These are phyloP conservation scores for Clitarchus hookeri DNA, from an alignment of 2,888 invertebrate species.

Conservation along the genomic window DNA sequence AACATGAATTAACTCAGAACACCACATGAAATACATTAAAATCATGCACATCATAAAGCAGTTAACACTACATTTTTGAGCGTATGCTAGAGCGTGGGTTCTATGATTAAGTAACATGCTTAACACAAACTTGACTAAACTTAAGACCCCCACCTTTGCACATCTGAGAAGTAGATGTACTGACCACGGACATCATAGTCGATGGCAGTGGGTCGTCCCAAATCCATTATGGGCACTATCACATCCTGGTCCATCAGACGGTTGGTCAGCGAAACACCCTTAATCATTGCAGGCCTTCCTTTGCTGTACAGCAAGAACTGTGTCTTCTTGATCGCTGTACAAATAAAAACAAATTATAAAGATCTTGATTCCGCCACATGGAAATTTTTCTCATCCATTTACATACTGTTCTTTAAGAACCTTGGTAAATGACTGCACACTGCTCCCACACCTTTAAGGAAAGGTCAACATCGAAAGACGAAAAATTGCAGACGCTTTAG, in stretches of 20 bases:
- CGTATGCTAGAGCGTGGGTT: too few relatives aligned
- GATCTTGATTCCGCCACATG: too few relatives aligned
- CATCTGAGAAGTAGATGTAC: conserved; percentile 69
- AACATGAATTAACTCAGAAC: background rate
- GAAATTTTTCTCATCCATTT: too few relatives aligned
- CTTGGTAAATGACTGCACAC: too few relatives aligned
- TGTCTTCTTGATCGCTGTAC: conserved; percentile 61
- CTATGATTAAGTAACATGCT: background rate
- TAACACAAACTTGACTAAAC: conserved; percentile 5
- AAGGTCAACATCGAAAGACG: too few relatives aligned
- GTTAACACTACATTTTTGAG: too few relatives aligned
- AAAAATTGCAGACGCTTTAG: too few relatives aligned
- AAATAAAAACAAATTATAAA: background rate
- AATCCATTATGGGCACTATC: conserved; percentile 71
- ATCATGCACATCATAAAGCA: background rate
- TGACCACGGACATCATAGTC: conserved; percentile 68
- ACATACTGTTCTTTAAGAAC: too few relatives aligned
- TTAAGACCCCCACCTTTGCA: conserved; percentile 50
- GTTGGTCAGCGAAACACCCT: conserved; percentile 60
- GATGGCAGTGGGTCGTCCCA: conserved; percentile 67
- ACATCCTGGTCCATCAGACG: conserved; percentile 55
- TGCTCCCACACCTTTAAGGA: too few relatives aligned
- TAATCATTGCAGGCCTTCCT: conserved; percentile 71
- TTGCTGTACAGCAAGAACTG: conserved; percentile 70
- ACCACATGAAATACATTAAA: background rate